Conservation (phyloP, 2,888 invertebrate genomes). For the Mystacides longicornis region DNA sequence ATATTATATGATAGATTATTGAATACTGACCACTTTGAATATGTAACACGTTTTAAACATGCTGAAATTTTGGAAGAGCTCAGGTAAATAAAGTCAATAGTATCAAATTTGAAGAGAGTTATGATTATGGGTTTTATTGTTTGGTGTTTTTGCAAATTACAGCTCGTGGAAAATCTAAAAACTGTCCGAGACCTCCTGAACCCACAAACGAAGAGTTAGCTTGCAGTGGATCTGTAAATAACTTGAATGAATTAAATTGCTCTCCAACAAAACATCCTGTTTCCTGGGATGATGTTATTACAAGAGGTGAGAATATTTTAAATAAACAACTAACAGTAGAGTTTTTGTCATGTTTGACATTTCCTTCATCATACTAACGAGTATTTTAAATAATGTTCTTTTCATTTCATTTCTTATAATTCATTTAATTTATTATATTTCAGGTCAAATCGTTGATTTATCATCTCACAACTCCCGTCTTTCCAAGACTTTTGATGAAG, state of each 20-base stretch:
- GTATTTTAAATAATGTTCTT: too few relatives aligned
- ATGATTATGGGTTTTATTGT: conserved; percentile 21
- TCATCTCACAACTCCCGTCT: conserved; percentile 53
- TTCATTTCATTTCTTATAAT: too few relatives aligned
- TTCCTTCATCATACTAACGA: too few relatives aligned
- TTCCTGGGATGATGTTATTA: background rate
- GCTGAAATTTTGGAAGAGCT: conserved; percentile 73
- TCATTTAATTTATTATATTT: conserved; percentile 9
- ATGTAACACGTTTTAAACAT: conserved; percentile 42
- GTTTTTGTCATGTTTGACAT: too few relatives aligned
- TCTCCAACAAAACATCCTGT: background rate
- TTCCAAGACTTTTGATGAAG: conserved; percentile 66
- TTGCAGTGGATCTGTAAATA: background rate
- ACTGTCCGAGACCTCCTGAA: conserved; percentile 47
- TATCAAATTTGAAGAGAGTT: background rate
- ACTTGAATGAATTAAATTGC: background rate
- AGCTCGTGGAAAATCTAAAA: conserved; percentile 48
- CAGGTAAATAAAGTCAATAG: conserved; percentile 43
- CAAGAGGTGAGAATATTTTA: background rate
- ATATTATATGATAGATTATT: too few relatives aligned
- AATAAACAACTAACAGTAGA: background rate
- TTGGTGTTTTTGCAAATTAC: conserved; percentile 1
- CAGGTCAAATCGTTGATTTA: conserved; percentile 39
- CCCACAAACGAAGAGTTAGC: conserved; percentile 16
- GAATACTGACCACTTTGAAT: conserved; percentile 13